Evolutionary conservation across 1,140 invertebrate genomes (phyloP), one percentile per base, ranked within the genome.

Genomic region (Thaumetopoea pityocampa): DNA sequence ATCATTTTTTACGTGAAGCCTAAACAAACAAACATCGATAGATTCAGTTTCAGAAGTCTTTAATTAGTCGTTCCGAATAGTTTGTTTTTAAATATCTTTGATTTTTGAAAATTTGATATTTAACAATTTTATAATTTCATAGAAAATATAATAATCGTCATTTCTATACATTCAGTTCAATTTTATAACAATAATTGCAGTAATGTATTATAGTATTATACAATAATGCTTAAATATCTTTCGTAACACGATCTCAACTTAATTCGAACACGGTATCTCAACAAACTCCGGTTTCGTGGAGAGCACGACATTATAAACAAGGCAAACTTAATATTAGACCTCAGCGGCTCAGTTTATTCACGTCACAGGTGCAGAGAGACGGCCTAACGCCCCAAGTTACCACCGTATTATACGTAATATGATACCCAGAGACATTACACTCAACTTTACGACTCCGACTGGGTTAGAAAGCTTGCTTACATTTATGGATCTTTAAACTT

Each of bases 401-500:
- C 57, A 47, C 22, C 56, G 51, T 68, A 73, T 73, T 68, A 71
- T 66, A 69, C 57, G 59, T 74, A 66, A 71, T 67, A 67, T 60
- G 52, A 61, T 72, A 73, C 71, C 68, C 66, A 53, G 58, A 67
- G 60, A 52, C 65, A 69, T 80, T 71, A 71, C 67, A 73, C 69
- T 80, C 67, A 69, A 68, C 35, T 80, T 78, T 78, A 80, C 60
- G 76, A 76, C 66, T 49, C 53, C 33, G 52, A 67, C 64, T 71
- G 69, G 73, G 63, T 65, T 71, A 53, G 60, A 45, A 57, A 65
- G 68, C 64, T n/a, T n/a, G n/a, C n/a, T 71, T 68, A 65, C 32
- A 57, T 71, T 80, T 82, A 80, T 82, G 71, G 78, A 78, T 82
- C 61, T 78, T 80, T 82, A 70, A 80, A 59, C 56, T 66, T 69